phyloP scores from a whole-genome alignment of 2,797 vertebrate genomes.

The Kryptolebias ocellatus region DNA sequence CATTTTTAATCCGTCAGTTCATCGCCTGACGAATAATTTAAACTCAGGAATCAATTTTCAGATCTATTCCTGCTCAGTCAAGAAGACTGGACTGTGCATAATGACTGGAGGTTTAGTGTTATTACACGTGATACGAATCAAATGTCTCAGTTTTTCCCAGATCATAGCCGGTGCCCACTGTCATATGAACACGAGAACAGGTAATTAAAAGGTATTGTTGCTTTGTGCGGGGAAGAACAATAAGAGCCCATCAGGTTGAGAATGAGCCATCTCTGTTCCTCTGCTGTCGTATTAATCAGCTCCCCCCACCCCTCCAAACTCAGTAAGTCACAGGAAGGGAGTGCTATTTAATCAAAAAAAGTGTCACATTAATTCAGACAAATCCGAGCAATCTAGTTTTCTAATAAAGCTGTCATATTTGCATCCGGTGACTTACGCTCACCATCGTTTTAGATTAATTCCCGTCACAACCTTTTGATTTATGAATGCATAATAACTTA shows the following conservation, averaged over 20 bases:
- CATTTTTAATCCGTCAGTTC: conserved; percentile 1
- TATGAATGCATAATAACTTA: conserved; percentile 74
- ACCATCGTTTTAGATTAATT: conserved; percentile 76
- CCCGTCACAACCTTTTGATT: conserved; percentile 75
- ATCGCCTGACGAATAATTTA: background rate
- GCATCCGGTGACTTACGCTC: conserved; percentile 76
- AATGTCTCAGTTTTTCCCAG: conserved; percentile 11
- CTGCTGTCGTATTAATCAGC: conserved; percentile 26
- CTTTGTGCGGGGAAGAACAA: conserved; percentile 9
- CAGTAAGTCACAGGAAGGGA: conserved; percentile 8
- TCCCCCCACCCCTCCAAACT: conserved; percentile 14
- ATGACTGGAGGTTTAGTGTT: background rate
- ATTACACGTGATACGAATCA: conserved; percentile 6
- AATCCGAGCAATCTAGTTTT: conserved; percentile 77
- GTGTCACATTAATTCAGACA: conserved; percentile 81
- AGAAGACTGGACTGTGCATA: background rate
- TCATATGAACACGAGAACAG: conserved; percentile 14
- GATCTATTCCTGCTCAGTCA: background rate
- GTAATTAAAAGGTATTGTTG: conserved; percentile 23
- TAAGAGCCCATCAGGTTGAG: background rate
- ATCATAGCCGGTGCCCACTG: background rate
- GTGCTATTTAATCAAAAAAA: conserved; percentile 68
- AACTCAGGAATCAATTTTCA: conserved; percentile 2
- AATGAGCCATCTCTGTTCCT: conserved; percentile 25
- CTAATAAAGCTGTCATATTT: conserved; percentile 82